Evolutionary conservation across 2,797 vertebrate genomes (phyloP), one percentile per base, ranked within the genome.

Genomic region (Mus spretus): DNA sequence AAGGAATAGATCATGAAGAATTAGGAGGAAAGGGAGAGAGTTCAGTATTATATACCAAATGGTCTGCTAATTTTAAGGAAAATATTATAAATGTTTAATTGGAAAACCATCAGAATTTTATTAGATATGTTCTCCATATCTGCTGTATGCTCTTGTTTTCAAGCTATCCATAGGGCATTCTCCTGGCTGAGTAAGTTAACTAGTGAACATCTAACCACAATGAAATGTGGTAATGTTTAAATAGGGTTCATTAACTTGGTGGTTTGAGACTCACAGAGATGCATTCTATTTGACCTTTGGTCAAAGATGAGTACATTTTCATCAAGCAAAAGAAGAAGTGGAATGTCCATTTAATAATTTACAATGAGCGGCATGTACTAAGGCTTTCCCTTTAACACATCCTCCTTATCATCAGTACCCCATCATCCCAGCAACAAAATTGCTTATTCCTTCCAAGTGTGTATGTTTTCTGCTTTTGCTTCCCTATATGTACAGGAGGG

Each of bases 1-100:
- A 75, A 91, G 37, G 91, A 93, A 26, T 89, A 83, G 47, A 9
- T 24, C 14, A 70, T 87, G 50, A 91, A 20, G 61, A 74, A 26
- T 82, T 86, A 2, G 11, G 37, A 89, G 44, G 61, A 82, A 83
- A 86, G 59, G 22, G 6, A 86, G 72, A 95, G 15, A 61, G 50
- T 59, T 96, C 50, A 50, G 40, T 82, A 28, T 50, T 59, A 81
- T 19, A 14, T 78, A 37, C 37, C 34, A 74, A 74, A 77, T 3
- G 70, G 74, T 85, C 31, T 95, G 19, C 6, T 81, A 92, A 85
- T 78, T 92, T 97, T 24, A 83, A 50, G 47, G 37, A 94, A 91
- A 75, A 78, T 55, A 96, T 65, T 20, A 17, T 70, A 24, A 55
- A n/a, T 22, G 79, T 31, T 31, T 91, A 74, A 91, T 63, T 77